Base-by-base conservation (phyloP, 1,140 invertebrate genomes). In the Onthophagus taurus region DNA sequence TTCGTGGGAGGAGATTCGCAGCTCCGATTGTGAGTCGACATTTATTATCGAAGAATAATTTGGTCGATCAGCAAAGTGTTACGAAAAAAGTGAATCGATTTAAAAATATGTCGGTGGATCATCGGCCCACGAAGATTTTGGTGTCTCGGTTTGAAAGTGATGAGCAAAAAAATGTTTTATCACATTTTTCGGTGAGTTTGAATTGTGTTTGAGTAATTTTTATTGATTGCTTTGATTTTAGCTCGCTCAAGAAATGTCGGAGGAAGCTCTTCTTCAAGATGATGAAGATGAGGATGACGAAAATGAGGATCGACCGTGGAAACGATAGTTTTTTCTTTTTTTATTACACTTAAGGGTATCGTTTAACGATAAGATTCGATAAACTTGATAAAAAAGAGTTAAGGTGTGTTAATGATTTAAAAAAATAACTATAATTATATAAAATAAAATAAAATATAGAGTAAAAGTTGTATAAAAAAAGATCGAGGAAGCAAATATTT, bases 81-180 rank as follows among this genome's bases (percentile, higher is more conserved):
- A 12, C 13, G 6, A 13, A 33, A 33, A 45, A 39, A 61, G 60
- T 59, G 60, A 47, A 57, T 44, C 37, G 21, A 0, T 58, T 55
- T 21, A 49, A 57, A 35, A 57, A 54, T 24, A 80, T 76, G 61
- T 74, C 79, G 21, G 76, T 91, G 7, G 89, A 91, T 68, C 81
- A 88, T 54, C 67, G 88, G 47, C 85, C 87, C 9, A 82, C 81
- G 1, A 80, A 83, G 56, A 65, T 91, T 33, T 70, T 86, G 49
- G 76, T 91, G 8, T 83, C 83, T 20, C 86, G 86, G 9, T 85
- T 83, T 60, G 77, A 82, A 60, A 67, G 67, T 31, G 78, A 82
- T 44, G 82, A 85, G 48, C 76, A 81, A 53, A 71, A 75, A 14
- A 77, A 78, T 44, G 72, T 86, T 42, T 56, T 84, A 47, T 65